phyloP scores from a whole-genome alignment of 2,113 vertebrate species.

The Rhynchopsitta pachyrhyncha region DNA sequence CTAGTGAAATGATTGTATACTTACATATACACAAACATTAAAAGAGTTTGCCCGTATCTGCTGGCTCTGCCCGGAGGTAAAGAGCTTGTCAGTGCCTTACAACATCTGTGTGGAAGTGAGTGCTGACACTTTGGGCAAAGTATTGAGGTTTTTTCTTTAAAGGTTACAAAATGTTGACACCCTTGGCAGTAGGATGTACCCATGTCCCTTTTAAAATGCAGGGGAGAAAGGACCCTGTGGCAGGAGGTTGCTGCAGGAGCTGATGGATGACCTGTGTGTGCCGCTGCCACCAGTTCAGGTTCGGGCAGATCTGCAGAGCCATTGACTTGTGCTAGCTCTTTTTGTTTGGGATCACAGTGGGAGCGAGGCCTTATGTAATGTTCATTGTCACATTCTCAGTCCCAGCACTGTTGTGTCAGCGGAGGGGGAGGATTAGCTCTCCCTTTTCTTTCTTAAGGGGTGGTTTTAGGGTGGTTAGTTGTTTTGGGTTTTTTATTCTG shows the following conservation, averaged over 20 bases:
- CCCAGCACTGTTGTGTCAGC: slow-evolving; percentile 14
- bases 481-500: not conserved
- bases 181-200: not conserved
- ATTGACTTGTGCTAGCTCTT: not conserved
- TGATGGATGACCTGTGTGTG: not conserved
- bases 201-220: accelerated
- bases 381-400: slow-evolving; percentile 27
- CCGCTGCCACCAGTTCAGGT: not conserved
- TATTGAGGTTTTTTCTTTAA: not conserved
- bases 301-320: slow-evolving; percentile 15
- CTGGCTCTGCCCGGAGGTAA: not conserved
- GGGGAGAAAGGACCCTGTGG: not conserved
- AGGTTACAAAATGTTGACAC: accelerated
- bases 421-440: slow-evolving; percentile 32
- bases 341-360: slow-evolving; percentile 1
- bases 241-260: not conserved
- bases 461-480: not conserved
- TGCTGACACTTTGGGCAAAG: accelerated
- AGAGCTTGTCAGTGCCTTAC: not conserved
- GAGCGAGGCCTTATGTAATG: slow-evolving; percentile 55
- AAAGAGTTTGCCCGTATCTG: not conserved
- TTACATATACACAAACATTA: not conserved
- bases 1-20: not conserved
- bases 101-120: not conserved
- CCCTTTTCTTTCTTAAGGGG: not conserved